Conservation (phyloP, 1,140 invertebrate genomes). For the Ostrea denselamellosa region DNA sequence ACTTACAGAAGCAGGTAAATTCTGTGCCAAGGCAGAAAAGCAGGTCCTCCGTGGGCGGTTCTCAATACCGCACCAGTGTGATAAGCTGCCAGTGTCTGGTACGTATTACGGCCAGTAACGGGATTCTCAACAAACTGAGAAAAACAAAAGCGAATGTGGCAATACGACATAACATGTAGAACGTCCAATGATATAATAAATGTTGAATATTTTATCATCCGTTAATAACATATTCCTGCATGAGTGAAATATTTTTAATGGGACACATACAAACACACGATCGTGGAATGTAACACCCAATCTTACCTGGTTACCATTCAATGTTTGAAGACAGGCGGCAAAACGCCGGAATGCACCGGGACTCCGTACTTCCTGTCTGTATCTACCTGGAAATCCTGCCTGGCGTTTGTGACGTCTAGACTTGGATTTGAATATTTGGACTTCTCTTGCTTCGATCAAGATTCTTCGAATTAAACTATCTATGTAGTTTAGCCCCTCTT, state of each 20-base stretch:
- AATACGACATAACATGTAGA: too few species aligned
- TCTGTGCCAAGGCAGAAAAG: slow-evolving; percentile 9
- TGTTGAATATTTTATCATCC: too few species aligned
- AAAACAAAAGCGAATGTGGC: too few species aligned
- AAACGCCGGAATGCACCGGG: not conserved
- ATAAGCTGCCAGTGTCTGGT: not conserved
- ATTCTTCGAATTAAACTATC: slow-evolving; percentile 21
- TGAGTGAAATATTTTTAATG: too few species aligned
- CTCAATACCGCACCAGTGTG: not conserved
- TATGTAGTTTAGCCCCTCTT: slow-evolving; percentile 10
- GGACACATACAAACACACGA: too few species aligned
- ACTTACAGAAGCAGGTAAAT: not conserved
- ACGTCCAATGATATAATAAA: too few species aligned
- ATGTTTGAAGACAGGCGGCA: not conserved
- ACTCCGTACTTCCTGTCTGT: slow-evolving; percentile 9
- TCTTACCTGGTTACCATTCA: not conserved
- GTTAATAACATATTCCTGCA: too few species aligned
- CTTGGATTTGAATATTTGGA: not conserved
- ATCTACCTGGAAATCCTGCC: slow-evolving; percentile 8
- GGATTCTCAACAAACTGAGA: not conserved
- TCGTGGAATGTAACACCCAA: too few species aligned
- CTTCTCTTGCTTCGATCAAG: not conserved
- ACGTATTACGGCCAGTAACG: not conserved
- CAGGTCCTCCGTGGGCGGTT: not conserved
- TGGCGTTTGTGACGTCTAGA: not conserved